Conservation (phyloP, 2,113 vertebrate species). For the Sinocyclocheilus anshuiensis region DNA sequence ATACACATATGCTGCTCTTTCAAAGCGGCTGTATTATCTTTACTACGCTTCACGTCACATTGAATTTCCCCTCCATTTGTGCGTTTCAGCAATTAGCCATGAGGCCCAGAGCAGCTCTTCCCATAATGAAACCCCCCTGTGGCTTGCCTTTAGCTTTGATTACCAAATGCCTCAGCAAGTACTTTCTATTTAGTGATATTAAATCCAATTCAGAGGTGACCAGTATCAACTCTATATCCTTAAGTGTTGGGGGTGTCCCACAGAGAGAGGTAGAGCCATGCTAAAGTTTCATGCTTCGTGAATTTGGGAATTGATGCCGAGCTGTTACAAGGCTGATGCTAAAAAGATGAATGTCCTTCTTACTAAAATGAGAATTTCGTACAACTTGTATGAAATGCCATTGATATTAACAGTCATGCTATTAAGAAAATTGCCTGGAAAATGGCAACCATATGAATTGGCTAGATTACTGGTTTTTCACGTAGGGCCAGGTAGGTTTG, state of each 20-base stretch:
- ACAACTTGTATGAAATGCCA: conserved; percentile 2
- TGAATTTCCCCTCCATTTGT: conserved; percentile 37
- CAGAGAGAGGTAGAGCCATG: neutral
- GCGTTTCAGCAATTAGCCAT: conserved; percentile 31
- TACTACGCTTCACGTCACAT: conserved; percentile 19
- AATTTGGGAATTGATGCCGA: neutral
- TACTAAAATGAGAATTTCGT: neutral
- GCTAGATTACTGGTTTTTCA: neutral
- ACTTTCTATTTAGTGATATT: conserved; percentile 40
- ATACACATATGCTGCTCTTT: conserved; percentile 22
- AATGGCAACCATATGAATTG: neutral
- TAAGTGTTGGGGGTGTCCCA: neutral
- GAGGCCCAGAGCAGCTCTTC: conserved; percentile 33
- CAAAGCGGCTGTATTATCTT: conserved; percentile 24
- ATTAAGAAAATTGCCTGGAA: neutral
- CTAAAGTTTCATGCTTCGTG: conserved; percentile 5
- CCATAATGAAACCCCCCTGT: conserved; percentile 22
- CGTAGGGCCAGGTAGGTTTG: too few relatives aligned
- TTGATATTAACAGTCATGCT: neutral
- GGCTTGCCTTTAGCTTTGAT: conserved; percentile 38
- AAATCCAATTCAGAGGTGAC: conserved; percentile 48
- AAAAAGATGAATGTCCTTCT: neutral
- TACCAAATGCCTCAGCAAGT: conserved; percentile 51
- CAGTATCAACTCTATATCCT: conserved; percentile 22
- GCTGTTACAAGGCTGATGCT: neutral